Evolutionary conservation across 2,113 vertebrate genomes (phyloP).

Genomic region (Cygnus buccinator): DNA sequence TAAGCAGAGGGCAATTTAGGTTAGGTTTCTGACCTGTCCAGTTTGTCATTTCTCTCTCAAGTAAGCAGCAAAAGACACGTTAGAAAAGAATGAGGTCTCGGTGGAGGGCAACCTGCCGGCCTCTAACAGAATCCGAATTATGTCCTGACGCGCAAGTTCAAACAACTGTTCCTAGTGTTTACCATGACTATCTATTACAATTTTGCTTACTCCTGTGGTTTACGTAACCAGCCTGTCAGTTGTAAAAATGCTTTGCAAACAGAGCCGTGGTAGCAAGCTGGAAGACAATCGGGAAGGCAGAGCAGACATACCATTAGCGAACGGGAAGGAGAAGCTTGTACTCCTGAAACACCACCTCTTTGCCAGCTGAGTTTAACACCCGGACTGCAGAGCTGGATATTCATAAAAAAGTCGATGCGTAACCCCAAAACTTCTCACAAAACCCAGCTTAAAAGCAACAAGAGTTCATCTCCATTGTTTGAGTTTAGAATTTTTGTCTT

Average conservation of each 20-base stretch:
- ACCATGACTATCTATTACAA: rapidly evolving
- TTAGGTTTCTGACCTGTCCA: not conserved
- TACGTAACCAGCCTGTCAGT: not conserved
- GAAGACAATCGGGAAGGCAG: not conserved
- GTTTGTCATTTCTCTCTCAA: not conserved
- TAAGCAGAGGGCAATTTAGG: not conserved
- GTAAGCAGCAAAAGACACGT: not conserved
- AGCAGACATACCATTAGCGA: not conserved
- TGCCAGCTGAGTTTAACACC: not conserved
- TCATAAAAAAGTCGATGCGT: rapidly evolving
- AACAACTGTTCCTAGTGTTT: not conserved
- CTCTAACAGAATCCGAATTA: not conserved
- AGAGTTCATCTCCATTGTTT: not conserved
- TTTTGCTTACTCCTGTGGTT: not conserved
- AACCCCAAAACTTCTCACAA: not conserved
- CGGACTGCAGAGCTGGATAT: not conserved
- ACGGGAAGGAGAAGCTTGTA: not conserved
- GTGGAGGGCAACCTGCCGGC: not conserved
- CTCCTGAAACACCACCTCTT: not conserved
- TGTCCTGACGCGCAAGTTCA: not conserved
- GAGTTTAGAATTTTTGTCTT: not conserved
- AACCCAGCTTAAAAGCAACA: not conserved
- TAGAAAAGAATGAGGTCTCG: rapidly evolving
- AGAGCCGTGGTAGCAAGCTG: not conserved
- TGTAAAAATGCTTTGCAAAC: not conserved